phyloP scores from a whole-genome alignment of 2,113 vertebrate genomes.

The Xiphophorus couchianus region DNA sequence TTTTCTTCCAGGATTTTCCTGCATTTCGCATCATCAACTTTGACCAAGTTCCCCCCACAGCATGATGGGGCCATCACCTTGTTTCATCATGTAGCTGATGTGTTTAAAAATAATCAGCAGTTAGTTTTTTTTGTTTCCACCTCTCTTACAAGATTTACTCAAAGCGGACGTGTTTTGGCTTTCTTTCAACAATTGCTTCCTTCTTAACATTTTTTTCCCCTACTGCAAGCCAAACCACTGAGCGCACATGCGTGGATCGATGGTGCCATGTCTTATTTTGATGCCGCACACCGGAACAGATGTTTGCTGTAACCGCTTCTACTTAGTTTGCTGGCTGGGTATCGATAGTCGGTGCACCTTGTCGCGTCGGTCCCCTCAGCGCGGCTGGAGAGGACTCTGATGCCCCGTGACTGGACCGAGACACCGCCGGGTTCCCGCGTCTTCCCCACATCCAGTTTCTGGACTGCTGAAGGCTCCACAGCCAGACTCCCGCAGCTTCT shows the following conservation, averaged over 20 bases:
- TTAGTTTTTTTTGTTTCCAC: neutral
- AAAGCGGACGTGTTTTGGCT: neutral
- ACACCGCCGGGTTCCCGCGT: slow-evolving; percentile 13
- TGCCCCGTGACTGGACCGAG: slow-evolving; percentile 11
- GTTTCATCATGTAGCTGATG: neutral
- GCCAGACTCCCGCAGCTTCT: slow-evolving; percentile 32
- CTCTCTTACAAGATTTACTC: too few relatives aligned
- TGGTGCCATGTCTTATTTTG: slow-evolving; percentile 47
- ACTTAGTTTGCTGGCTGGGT: slow-evolving; percentile 14
- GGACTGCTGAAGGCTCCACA: slow-evolving; percentile 70
- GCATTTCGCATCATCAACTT: too few relatives aligned
- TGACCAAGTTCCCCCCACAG: neutral
- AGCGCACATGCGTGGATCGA: neutral
- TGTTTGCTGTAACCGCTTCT: neutral
- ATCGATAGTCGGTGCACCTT: slow-evolving; percentile 50
- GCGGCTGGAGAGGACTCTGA: slow-evolving; percentile 34
- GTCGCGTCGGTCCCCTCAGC: slow-evolving; percentile 44
- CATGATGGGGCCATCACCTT: neutral
- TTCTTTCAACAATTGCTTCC: neutral
- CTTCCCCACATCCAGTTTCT: slow-evolving; percentile 59
- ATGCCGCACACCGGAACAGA: slow-evolving; percentile 37
- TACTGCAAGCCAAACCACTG: neutral
- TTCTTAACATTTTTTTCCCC: too few relatives aligned
- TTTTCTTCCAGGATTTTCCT: neutral
- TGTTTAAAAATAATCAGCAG: neutral